phyloP scores from a whole-genome alignment of 2,797 vertebrate species.

The Acridotheres tristis region DNA sequence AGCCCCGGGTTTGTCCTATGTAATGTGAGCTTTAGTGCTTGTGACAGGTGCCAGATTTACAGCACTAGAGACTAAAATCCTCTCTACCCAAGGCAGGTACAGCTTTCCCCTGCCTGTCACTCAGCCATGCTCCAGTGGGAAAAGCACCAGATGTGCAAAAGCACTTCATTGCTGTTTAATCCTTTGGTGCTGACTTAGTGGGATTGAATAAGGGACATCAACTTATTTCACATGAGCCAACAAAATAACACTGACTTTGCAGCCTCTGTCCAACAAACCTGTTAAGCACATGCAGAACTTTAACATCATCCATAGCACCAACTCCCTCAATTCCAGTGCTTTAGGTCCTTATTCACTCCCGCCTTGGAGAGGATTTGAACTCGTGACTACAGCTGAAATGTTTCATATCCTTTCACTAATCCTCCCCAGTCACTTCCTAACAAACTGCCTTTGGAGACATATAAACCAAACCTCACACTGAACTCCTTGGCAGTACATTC shows the following conservation, averaged over 20 bases:
- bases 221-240: not conserved
- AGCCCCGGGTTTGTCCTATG: constrained; percentile 3
- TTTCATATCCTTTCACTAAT: constrained; percentile 16
- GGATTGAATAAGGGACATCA: not conserved
- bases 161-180: constrained; percentile 29
- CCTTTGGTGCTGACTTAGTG: constrained; percentile 31
- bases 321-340: not conserved
- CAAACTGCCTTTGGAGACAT: not conserved
- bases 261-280: not conserved
- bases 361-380: constrained; percentile 1
- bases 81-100: constrained; percentile 5
- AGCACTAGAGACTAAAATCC: not conserved
- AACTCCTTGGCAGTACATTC: not conserved
- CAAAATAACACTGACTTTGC: constrained; percentile 21
- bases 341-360: not conserved
- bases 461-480: not conserved
- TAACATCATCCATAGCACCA: not conserved
- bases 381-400: constrained; percentile 13
- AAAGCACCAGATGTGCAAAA: constrained; percentile 55
- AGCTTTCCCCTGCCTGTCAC: not conserved
- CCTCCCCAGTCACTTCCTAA: not conserved
- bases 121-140: constrained; percentile 18
- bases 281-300: constrained; percentile 9
- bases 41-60: constrained; percentile 62
- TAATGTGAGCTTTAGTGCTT: constrained; percentile 55